A percentile compares a stretch with the other conserved stretches of the same genome.
phyloP scores from a whole-genome alignment of 2,113 vertebrate genomes.

The Dinomys branickii region DNA sequence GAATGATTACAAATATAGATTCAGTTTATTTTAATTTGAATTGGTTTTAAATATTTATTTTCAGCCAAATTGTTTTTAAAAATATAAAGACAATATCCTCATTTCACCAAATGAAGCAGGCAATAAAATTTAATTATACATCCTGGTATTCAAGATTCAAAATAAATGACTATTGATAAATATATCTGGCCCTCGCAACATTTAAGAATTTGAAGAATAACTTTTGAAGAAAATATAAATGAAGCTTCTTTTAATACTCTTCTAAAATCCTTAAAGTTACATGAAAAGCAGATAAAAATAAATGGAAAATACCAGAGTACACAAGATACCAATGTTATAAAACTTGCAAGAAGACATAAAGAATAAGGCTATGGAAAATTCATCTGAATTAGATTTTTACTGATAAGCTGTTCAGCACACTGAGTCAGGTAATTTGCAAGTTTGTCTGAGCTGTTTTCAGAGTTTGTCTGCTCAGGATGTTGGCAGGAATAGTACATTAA shows the following conservation, averaged over 20 bases:
- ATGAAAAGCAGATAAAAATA: constrained; percentile 37
- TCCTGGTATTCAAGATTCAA: constrained; percentile 32
- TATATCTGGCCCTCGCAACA: neutral
- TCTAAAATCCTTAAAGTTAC: neutral
- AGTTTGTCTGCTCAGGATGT: neutral
- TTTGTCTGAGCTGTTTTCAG: neutral
- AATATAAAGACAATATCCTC: constrained; percentile 40
- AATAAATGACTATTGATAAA: neutral
- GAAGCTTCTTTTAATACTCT: neutral
- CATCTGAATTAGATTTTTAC: neutral
- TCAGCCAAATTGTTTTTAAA: neutral
- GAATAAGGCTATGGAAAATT: neutral
- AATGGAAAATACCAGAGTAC: neutral
- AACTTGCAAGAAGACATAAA: neutral
- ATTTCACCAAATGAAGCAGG: neutral
- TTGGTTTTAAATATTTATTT: constrained; percentile 20
- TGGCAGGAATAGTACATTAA: neutral
- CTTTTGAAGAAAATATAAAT: constrained; percentile 34
- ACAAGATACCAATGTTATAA: neutral
- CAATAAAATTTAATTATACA: constrained; percentile 38
- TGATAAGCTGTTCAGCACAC: constrained; percentile 38
- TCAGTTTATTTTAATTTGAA: neutral
- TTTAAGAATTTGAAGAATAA: constrained; percentile 3
- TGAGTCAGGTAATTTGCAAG: neutral
- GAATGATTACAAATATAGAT: constrained; percentile 41